Conservation (phyloP, 2,888 invertebrate species). For the Lithosia quadra region DNA sequence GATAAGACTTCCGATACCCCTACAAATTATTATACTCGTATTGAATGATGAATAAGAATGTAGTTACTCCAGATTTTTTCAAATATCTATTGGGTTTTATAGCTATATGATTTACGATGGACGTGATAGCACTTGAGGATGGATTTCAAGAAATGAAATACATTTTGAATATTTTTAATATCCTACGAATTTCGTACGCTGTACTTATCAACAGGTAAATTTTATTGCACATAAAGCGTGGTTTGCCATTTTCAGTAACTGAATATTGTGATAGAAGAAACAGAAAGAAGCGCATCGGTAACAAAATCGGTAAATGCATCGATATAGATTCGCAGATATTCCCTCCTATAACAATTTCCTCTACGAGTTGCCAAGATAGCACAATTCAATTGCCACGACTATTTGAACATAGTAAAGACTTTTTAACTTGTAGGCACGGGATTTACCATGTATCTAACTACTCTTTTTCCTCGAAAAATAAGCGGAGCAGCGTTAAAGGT, state of each 20-base stretch:
- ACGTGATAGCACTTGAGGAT: no score
- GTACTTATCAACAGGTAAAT: no score
- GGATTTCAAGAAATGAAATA: no score
- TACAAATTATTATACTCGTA: background rate
- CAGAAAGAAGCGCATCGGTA: background rate
- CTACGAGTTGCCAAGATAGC: slow-evolving; percentile 6
- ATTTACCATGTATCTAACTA: slow-evolving; percentile 20
- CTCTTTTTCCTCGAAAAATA: slow-evolving; percentile 10
- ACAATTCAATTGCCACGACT: slow-evolving; percentile 14
- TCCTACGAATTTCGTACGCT: no score
- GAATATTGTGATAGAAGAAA: no score
- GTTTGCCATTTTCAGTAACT: no score
- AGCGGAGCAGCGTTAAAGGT: slow-evolving; percentile 15
- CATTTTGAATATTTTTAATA: no score
- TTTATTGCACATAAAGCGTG: no score
- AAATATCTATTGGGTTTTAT: no score
- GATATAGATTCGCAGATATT: background rate
- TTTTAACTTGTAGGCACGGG: slow-evolving; percentile 22
- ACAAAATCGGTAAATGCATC: background rate
- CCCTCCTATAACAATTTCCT: background rate
- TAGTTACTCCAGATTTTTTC: no score
- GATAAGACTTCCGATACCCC: background rate
- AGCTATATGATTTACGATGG: no score
- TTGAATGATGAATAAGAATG: no score
- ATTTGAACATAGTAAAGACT: slow-evolving; percentile 22